A percentile compares a stretch with the other conserved stretches of the same genome.
These are phyloP conservation scores for Antennarius striatus DNA, from an alignment of 2,113 vertebrate species.

Conservation along the genomic window DNA sequence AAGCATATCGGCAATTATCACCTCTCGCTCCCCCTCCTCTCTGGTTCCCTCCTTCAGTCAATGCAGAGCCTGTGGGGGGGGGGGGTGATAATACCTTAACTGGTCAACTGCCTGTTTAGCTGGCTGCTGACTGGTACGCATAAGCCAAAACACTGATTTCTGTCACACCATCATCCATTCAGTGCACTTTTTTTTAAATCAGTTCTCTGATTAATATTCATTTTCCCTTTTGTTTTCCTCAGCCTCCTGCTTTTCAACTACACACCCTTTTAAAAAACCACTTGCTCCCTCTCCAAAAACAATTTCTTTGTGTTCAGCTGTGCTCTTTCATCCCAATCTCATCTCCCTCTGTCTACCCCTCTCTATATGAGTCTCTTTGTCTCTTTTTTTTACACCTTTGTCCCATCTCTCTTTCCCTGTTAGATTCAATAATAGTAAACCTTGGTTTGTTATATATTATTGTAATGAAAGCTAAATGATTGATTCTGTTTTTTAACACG, in stretches of 20 bases:
- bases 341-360: slow-evolving; percentile 13
- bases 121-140: slow-evolving; percentile 55
- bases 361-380: neutral
- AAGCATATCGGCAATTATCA: slow-evolving; percentile 78
- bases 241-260: slow-evolving; percentile 27
- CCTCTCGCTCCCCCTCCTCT: slow-evolving; percentile 40
- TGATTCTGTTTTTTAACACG: slow-evolving; percentile 48
- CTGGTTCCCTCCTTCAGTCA: slow-evolving; percentile 35
- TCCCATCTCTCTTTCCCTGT: slow-evolving; percentile 15
- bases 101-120: slow-evolving; percentile 58
- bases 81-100: slow-evolving; percentile 57
- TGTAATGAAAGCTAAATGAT: slow-evolving; percentile 59
- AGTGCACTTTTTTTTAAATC: slow-evolving; percentile 21
- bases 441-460: slow-evolving; percentile 53
- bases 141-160: slow-evolving; percentile 60
- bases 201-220: slow-evolving; percentile 46
- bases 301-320: slow-evolving; percentile 55
- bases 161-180: slow-evolving; percentile 27
- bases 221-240: slow-evolving; percentile 51
- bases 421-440: slow-evolving; percentile 26
- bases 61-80: slow-evolving; percentile 43
- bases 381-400: slow-evolving; percentile 8
- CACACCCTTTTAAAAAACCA: slow-evolving; percentile 4
- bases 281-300: slow-evolving; percentile 46
- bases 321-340: slow-evolving; percentile 36